Percentiles rank a stretch among this genome's conserved stretches.
Conservation (phyloP, 2,888 invertebrate species). For the Cryptocheilus praepositus region DNA sequence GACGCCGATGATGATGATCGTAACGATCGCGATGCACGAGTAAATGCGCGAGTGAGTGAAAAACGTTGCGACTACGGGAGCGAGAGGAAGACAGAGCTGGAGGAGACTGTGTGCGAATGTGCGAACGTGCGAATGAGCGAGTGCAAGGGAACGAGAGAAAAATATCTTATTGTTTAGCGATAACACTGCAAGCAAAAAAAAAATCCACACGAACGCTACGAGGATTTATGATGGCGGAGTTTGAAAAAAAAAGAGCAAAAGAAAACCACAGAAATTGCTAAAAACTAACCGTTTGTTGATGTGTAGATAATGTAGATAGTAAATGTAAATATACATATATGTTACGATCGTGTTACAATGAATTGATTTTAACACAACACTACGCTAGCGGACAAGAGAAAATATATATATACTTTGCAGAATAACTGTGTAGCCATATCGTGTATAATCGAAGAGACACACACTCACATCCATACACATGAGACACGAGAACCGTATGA, state of each 20-base stretch:
- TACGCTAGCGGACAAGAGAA: conserved; percentile 21
- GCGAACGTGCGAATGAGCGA: conserved; percentile 8
- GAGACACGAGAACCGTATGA: conserved; percentile 9
- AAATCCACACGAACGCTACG: conserved; percentile 24
- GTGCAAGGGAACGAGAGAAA: conserved; percentile 10
- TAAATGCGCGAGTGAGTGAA: too few species aligned
- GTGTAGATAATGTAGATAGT: conserved; percentile 75
- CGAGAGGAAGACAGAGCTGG: conserved; percentile 6
- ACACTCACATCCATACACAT: conserved; percentile 31
- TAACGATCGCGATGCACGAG: conserved; percentile 6
- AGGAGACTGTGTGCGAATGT: not conserved
- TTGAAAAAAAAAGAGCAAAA: conserved; percentile 15
- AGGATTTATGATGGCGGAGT: not conserved
- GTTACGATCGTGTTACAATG: conserved; percentile 62
- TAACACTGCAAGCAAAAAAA: conserved; percentile 19
- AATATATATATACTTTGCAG: conserved; percentile 31
- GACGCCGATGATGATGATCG: conserved; percentile 26
- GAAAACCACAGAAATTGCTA: conserved; percentile 25
- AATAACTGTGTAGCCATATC: conserved; percentile 43
- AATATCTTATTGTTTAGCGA: conserved; percentile 22
- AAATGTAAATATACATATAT: conserved; percentile 69
- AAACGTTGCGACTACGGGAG: too few species aligned
- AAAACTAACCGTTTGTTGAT: conserved; percentile 72
- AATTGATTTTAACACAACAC: conserved; percentile 52
- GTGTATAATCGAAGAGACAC: conserved; percentile 35